Evolutionary conservation across 2,797 vertebrate species (phyloP).

Genomic region (Parambassis ranga): DNA sequence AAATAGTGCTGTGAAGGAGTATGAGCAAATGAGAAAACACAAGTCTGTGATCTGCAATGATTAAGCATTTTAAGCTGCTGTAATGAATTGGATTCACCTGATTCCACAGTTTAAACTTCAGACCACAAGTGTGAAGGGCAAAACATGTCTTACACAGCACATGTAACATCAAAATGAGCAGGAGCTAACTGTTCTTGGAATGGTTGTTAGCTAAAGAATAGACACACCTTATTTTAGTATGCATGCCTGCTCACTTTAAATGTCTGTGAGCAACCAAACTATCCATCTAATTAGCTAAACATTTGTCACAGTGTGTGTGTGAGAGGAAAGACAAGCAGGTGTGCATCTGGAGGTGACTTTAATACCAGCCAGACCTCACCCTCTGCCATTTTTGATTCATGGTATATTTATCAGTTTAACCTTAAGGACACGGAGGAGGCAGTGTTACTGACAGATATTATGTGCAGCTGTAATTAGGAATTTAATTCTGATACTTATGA

Average conservation of each 20-base stretch:
- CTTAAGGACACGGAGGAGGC: neutral
- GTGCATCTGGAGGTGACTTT: neutral
- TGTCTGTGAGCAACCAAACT: neutral
- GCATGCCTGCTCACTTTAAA: neutral
- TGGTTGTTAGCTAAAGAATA: neutral
- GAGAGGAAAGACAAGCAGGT: slow-evolving; percentile 4
- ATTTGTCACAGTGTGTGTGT: neutral
- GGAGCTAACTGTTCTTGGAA: neutral
- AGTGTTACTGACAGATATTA: neutral
- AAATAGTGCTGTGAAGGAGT: slow-evolving; percentile 6
- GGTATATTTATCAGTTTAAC: slow-evolving; percentile 31
- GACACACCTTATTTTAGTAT: neutral
- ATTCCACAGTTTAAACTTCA: neutral
- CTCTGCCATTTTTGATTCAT: slow-evolving; percentile 15
- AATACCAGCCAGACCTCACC: neutral
- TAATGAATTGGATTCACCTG: slow-evolving; percentile 1
- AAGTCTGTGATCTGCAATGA: neutral
- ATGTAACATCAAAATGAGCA: neutral
- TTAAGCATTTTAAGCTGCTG: neutral
- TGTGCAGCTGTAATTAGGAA: slow-evolving; percentile 28
- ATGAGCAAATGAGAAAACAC: slow-evolving; percentile 5
- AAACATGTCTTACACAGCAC: neutral
- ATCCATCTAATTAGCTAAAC: slow-evolving; percentile 27
- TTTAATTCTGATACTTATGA: neutral
- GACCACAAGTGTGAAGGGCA: neutral